Conservation (phyloP, 2,113 vertebrate species). For the Chaetops frenatus region DNA sequence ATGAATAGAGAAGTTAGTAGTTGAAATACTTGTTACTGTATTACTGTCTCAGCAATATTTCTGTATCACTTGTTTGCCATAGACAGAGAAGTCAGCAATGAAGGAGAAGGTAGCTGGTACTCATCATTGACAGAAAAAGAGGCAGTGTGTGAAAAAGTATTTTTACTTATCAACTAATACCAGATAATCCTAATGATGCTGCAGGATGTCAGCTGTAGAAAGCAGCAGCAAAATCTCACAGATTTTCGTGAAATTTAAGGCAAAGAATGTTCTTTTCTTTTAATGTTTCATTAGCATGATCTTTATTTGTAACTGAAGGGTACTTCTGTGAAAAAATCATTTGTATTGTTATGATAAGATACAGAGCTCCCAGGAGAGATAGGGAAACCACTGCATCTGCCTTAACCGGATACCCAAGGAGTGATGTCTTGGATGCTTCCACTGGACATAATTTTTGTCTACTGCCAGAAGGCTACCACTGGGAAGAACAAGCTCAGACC, state of each 20-base stretch:
- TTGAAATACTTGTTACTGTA: background rate
- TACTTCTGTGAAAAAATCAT: background rate
- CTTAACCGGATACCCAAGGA: background rate
- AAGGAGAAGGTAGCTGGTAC: background rate
- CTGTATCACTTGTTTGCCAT: background rate
- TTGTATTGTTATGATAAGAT: background rate
- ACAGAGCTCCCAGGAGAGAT: background rate
- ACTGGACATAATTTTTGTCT: background rate
- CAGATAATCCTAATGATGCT: background rate
- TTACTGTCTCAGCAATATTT: background rate
- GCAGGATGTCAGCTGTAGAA: background rate
- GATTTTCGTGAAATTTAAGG: background rate
- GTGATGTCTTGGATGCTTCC: background rate
- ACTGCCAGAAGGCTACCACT: accelerated
- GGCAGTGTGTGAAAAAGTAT: background rate
- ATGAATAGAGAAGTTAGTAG: background rate
- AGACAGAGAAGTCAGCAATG: background rate
- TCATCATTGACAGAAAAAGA: background rate
- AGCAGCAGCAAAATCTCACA: background rate
- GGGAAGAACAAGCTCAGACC: background rate
- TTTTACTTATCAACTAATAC: background rate
- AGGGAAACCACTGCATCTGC: background rate
- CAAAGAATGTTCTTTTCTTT: background rate
- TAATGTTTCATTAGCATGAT: background rate
- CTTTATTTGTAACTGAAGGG: background rate